These are phyloP conservation scores for Mastacembelus armatus DNA, from an alignment of 2,797 vertebrate species.

Conservation along the genomic window DNA sequence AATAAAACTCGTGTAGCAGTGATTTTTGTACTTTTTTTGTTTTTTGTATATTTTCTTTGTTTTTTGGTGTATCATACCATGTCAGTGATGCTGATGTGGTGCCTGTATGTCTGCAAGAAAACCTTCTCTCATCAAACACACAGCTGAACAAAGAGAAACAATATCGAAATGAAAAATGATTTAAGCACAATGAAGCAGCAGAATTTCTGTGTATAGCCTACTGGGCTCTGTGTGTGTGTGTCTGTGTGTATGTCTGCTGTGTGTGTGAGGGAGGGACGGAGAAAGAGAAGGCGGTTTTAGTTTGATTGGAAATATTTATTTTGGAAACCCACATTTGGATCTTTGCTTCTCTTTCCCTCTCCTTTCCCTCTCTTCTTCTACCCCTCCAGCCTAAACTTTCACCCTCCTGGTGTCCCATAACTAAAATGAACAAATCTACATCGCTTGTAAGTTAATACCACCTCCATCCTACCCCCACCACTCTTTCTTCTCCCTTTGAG, in stretches of 20 bases:
- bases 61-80: not conserved
- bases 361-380: not conserved
- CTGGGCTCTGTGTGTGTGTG: constrained; percentile 11
- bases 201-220: constrained; percentile 36
- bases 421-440: constrained; percentile 63
- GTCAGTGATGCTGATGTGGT: not conserved
- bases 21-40: too few relatives aligned
- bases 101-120: not conserved
- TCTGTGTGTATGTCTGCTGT: constrained; percentile 26
- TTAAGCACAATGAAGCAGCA: constrained; percentile 41
- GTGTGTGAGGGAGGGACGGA: not conserved
- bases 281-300: constrained; percentile 16
- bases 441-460: constrained; percentile 69
- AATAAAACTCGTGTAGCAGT: too few relatives aligned
- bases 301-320: constrained; percentile 64
- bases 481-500: constrained; percentile 50
- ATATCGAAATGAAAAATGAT: constrained; percentile 25
- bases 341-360: constrained; percentile 3
- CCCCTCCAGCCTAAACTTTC: not conserved
- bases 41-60: too few relatives aligned
- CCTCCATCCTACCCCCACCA: constrained; percentile 37
- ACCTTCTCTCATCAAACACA: constrained; percentile 17
- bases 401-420: constrained; percentile 56
- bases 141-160: constrained; percentile 26
- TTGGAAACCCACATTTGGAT: constrained; percentile 49